These are phyloP conservation scores for Lepilemur ruficaudatus DNA, from an alignment of 2,797 vertebrate species.

Conservation along the genomic window DNA sequence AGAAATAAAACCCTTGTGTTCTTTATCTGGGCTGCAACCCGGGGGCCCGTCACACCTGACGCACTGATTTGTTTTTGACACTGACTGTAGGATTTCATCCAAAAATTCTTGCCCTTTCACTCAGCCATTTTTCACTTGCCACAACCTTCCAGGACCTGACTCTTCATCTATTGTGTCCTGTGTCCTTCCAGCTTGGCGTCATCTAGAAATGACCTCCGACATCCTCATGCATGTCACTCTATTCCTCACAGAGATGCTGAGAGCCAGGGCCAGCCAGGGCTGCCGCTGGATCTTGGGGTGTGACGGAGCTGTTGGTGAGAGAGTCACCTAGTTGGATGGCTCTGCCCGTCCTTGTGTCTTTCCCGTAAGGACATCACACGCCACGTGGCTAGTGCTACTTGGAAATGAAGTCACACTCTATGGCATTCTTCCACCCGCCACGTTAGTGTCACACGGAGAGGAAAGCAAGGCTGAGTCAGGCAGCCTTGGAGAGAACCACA, in stretches of 20 bases:
- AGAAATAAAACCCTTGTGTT: accelerated
- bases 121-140: neutral
- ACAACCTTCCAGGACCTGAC: neutral
- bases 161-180: neutral
- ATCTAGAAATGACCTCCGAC: neutral
- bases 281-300: accelerated
- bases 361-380: neutral
- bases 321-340: neutral
- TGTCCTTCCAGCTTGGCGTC: neutral
- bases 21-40: accelerated
- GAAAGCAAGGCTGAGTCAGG: accelerated
- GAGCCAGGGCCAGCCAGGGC: neutral
- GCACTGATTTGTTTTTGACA: neutral
- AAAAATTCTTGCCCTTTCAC: neutral
- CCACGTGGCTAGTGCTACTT: accelerated
- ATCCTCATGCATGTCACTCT: accelerated
- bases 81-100: neutral
- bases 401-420: neutral
- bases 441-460: accelerated
- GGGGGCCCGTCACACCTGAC: accelerated
- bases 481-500: accelerated
- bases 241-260: neutral
- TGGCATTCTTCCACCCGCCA: neutral
- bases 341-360: neutral
- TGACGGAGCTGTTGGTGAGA: neutral